A percentile compares a stretch with the other conserved stretches of the same genome.
These are phyloP conservation scores for Drosophila quinaria DNA, from an alignment of 2,888 invertebrate species.

Conservation along the genomic window DNA sequence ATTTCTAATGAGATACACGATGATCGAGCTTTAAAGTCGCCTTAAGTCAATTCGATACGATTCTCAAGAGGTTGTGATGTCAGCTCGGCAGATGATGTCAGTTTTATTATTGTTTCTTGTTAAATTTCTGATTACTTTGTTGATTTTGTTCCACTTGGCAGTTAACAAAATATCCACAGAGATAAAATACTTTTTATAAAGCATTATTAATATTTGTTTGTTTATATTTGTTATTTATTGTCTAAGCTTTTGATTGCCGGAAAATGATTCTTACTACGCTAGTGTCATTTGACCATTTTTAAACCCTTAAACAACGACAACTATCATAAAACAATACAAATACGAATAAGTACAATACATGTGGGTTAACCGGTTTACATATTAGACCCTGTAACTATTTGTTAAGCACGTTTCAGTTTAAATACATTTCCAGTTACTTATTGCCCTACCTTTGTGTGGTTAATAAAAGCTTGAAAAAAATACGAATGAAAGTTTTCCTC, in stretches of 20 bases:
- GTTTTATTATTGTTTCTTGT: slow-evolving; percentile 35
- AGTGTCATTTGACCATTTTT: slow-evolving; percentile 11
- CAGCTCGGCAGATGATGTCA: slow-evolving; percentile 65
- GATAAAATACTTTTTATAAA: slow-evolving; percentile 4
- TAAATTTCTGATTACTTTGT: slow-evolving; percentile 19
- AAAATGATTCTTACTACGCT: slow-evolving; percentile 10
- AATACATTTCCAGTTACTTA: not conserved
- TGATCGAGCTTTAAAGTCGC: slow-evolving; percentile 13
- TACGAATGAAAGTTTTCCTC: not conserved
- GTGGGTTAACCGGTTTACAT: slow-evolving; percentile 5
- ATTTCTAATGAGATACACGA: slow-evolving; percentile 64
- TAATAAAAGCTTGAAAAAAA: not conserved
- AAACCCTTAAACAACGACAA: slow-evolving; percentile 2
- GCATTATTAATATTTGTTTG: not conserved
- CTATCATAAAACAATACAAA: slow-evolving; percentile 1
- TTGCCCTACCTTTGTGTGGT: slow-evolving; percentile 2
- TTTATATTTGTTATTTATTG: slow-evolving; percentile 29
- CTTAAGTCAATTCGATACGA: slow-evolving; percentile 8
- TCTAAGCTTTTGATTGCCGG: slow-evolving; percentile 13
- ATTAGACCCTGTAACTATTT: slow-evolving; percentile 4
- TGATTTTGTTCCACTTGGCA: slow-evolving; percentile 24
- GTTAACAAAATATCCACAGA: slow-evolving; percentile 2
- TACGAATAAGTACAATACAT: not conserved
- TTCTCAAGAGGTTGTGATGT: slow-evolving; percentile 52
- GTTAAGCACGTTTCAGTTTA: not conserved